Conservation (phyloP, 2,113 vertebrate genomes). For the Philantomba maxwellii region DNA sequence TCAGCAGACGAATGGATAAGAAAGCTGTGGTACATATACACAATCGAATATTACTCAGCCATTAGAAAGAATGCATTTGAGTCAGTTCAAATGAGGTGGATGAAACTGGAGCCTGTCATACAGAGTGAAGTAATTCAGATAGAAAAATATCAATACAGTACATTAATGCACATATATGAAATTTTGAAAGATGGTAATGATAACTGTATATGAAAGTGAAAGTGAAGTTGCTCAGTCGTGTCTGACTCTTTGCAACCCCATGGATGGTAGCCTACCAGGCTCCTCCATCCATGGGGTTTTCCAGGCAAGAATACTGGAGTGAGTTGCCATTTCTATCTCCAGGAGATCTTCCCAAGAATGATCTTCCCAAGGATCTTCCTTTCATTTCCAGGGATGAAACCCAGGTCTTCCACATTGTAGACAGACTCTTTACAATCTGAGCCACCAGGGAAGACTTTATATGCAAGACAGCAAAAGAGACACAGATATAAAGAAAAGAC, state of each 20-base stretch:
- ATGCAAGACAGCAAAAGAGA: not conserved
- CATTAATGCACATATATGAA: not conserved
- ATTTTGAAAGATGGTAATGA: not conserved
- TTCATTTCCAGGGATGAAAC: not conserved
- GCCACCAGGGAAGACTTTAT: not conserved
- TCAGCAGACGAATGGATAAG: not conserved
- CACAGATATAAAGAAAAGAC: not conserved
- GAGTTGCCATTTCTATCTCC: not conserved
- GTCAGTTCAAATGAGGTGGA: not conserved
- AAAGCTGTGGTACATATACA: not conserved
- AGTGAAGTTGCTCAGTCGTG: not conserved
- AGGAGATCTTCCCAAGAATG: not conserved
- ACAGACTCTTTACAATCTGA: not conserved
- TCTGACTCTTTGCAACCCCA: not conserved
- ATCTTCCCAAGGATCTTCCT: no score
- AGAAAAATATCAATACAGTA: not conserved
- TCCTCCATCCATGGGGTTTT: not conserved
- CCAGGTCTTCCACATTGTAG: not conserved
- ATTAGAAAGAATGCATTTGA: not conserved
- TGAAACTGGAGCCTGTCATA: not conserved
- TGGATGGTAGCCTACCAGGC: not conserved
- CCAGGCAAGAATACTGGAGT: not conserved
- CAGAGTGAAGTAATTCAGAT: not conserved
- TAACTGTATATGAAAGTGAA: not conserved
- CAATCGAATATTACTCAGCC: not conserved